phyloP scores from a whole-genome alignment of 2,113 vertebrate species.

The Alectura lathami region DNA sequence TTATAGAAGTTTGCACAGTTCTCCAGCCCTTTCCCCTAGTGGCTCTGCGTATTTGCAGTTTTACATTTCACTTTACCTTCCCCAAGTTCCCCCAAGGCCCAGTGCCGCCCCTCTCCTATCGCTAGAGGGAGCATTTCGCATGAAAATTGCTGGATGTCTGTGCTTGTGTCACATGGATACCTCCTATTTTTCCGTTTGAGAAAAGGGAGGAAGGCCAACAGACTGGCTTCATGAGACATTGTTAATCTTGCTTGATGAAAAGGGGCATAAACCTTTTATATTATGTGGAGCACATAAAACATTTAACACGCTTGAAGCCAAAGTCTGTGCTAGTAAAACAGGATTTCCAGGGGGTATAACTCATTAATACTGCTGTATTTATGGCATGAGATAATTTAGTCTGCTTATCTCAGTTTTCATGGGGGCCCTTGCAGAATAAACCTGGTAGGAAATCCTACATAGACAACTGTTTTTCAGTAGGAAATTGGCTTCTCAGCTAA shows the following conservation, averaged over 20 bases:
- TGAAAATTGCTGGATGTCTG: background rate
- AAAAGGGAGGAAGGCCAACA: background rate
- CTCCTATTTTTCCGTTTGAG: constrained; percentile 30
- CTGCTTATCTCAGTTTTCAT: background rate
- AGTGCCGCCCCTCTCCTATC: background rate
- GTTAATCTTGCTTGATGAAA: constrained; percentile 27
- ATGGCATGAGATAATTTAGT: background rate
- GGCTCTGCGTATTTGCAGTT: background rate
- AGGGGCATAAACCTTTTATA: constrained; percentile 24
- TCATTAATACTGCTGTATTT: background rate
- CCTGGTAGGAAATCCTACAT: background rate
- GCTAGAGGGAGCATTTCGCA: constrained; percentile 49
- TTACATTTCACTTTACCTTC: background rate
- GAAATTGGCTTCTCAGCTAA: background rate
- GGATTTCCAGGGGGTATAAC: background rate
- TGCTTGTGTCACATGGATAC: background rate
- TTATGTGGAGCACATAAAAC: background rate
- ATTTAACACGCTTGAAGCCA: background rate
- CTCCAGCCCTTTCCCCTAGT: background rate
- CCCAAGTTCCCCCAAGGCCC: background rate
- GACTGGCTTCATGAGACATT: background rate
- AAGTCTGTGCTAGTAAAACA: constrained; percentile 4
- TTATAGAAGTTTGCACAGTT: background rate
- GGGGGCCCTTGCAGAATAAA: background rate
- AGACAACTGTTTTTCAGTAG: background rate